Base-by-base conservation (phyloP, 35 echinoderm and acorn worm genomes). In the Ophioderma brevispina region DNA sequence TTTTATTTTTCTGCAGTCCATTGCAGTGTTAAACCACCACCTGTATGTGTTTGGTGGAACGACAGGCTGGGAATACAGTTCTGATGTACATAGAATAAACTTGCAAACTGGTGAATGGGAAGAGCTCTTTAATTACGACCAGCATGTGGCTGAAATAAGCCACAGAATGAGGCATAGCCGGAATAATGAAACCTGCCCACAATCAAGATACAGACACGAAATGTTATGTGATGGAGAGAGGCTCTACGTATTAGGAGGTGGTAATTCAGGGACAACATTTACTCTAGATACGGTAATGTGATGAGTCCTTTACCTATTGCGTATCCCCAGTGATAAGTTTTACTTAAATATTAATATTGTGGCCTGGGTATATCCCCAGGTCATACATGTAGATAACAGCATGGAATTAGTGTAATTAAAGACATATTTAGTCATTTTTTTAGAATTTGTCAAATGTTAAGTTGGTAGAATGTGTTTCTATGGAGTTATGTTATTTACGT, bases 31-130 rank as follows among this genome's bases (percentile, higher is more conserved):
- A 5, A 82, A 80, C 25, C 13, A 75, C 18, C 76, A 79, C 36
- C 75, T 98, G 21, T 94, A 94, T 55, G 92, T 94, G 15, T 94
- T 88, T 59, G 96, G 96, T 23, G 96, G 96, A 8, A 98, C 96
- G 1, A 98, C 92, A 21, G 96, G 96, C 11, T 98, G 92, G 96
- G 76, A 92, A 8, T 98, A 94, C 78, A 92, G 31, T 35, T 88
- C 90, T 32, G 87, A 98, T 78, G 87, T 98, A 15, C 87, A 98
- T 43, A 64, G 87, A 33, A 76, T 38, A 33, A 50, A 94, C 43
- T 52, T 98, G 33, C 77, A 90, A 17, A 94, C 89, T 1, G 87
- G 89, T 0, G 37, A 81, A 11, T 98, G 96, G 96, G 87, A 92
- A 13, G 86, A 81, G 38, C 46, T 94, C 13, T 98, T 94, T 42